Evolutionary conservation across 2,797 vertebrate genomes (phyloP).

Genomic region (Saxicola maurus): DNA sequence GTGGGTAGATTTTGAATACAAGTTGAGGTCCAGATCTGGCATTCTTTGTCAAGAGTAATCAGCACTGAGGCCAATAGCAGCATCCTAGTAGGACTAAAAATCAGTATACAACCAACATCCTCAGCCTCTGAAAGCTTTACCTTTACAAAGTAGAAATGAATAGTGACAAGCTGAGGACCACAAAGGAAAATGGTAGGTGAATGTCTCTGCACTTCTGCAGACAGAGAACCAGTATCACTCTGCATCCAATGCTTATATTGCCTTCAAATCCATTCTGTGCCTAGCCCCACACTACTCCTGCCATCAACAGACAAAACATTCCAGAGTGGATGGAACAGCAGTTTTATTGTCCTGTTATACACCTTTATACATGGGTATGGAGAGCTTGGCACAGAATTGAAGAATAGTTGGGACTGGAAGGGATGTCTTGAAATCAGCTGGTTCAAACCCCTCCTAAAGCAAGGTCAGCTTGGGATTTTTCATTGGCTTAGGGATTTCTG

Average conservation of each 20-base stretch:
- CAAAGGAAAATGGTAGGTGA: background rate
- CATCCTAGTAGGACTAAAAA: background rate
- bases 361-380: background rate
- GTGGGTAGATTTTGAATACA: background rate
- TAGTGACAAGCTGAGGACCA: background rate
- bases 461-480: background rate
- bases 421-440: background rate
- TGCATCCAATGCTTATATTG: fast-evolving
- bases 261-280: background rate
- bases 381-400: fast-evolving
- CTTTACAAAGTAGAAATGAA: background rate
- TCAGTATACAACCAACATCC: background rate
- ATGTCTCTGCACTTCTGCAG: background rate
- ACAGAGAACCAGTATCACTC: background rate
- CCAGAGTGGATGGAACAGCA: background rate
- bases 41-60: background rate
- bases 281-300: background rate
- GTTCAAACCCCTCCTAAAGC: background rate
- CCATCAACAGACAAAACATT: background rate
- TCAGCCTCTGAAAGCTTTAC: background rate
- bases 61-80: background rate
- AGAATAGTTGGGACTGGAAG: background rate
- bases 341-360: background rate
- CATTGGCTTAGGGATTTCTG: background rate
- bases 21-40: background rate